Base-by-base conservation (phyloP, 1,140 invertebrate genomes). In the Drosophila subpulchrella region DNA sequence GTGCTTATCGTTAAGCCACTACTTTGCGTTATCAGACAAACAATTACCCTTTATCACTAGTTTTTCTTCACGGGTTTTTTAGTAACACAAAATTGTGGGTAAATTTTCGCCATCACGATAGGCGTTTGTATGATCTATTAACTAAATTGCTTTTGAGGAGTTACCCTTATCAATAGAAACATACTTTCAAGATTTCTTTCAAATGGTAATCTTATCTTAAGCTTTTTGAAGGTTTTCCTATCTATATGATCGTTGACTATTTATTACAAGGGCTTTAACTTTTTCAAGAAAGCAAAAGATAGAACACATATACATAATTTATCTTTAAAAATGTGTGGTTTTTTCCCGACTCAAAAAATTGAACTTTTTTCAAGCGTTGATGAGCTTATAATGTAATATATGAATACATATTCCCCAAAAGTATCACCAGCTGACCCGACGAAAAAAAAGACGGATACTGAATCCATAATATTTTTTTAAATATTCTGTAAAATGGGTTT, bases 21-120 rank as follows among this genome's bases (percentile, higher is more conserved):
- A 51, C 38, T 41, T 10, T 6, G 15, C 10, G 17, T 53, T 75
- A 75, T 75, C 73, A 10, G 11, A 6, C 39, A 15, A 41, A 44
- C 24, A 59, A 67, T 47, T 58, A 50, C 15, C 17, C 3, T 2
- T 57, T 57, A 57, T 71, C 62, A 24, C 10, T 8, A 50, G 42
- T n/a, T 15, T 32, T 8, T 17, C 42, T n/a, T 32, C 5, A 38
- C 34, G n/a, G 32, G 66, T 8, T 36, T 66, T 6, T 41, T 47
- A 56, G 55, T 54, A 50, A 65, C 24, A 30, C 44, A 3, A 27
- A 27, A 27, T 46, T 44, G 17, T 63, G 46, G 59, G 59, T 51
- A 46, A 75, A 39, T 27, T 68, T 51, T 32, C 36, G 20, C 17
- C 27, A 20, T 30, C 8, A 0, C 5, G 59, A 65, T 51, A 51